Conservation (phyloP, 2,797 vertebrate genomes). For the Lemur catta region DNA sequence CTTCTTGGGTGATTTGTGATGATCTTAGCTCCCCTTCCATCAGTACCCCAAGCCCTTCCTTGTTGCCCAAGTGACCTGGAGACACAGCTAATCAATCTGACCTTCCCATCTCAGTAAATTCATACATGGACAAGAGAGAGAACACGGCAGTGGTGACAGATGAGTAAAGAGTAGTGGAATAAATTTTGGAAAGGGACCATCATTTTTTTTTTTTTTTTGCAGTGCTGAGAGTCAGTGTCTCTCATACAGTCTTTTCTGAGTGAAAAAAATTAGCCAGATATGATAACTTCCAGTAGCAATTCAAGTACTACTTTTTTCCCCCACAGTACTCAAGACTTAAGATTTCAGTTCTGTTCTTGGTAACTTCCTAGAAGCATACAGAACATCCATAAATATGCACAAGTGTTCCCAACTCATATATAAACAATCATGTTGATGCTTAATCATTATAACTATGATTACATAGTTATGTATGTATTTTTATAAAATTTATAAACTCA, state of each 20-base stretch:
- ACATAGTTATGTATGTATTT: too few species aligned
- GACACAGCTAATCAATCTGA: neutral
- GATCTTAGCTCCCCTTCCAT: neutral
- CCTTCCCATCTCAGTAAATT: constrained; percentile 21
- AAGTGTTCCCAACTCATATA: neutral
- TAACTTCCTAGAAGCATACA: neutral
- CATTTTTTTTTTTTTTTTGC: neutral
- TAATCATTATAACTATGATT: neutral
- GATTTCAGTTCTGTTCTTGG: neutral
- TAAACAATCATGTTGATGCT: neutral
- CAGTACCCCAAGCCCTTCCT: neutral
- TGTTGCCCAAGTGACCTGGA: neutral
- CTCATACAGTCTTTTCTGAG: neutral
- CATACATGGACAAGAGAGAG: neutral
- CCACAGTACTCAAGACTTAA: neutral
- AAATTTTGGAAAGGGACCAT: neutral
- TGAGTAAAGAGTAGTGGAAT: neutral
- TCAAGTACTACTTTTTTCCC: neutral
- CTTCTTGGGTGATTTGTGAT: neutral
- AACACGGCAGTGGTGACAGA: neutral
- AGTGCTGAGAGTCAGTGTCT: neutral
- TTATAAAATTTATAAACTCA: neutral
- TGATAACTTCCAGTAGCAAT: neutral
- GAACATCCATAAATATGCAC: neutral
- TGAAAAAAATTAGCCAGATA: neutral